Conservation (phyloP, 2,113 vertebrate species). For the Microtus oregoni region DNA sequence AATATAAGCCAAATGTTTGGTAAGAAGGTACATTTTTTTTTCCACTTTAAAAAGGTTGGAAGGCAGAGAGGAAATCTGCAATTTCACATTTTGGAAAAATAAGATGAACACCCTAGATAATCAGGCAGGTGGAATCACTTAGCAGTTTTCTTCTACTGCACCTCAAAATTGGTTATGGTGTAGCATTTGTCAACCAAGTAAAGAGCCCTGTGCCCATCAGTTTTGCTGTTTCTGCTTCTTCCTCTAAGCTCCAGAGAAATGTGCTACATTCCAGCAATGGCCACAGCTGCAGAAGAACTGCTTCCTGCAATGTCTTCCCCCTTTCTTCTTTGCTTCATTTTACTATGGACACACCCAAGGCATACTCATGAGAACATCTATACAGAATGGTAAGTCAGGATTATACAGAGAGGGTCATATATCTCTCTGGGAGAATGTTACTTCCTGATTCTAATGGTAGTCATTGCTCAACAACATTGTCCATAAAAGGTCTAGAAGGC, state of each 20-base stretch:
- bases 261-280: not conserved
- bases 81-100: not conserved
- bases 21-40: not conserved
- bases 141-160: not conserved
- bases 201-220: not conserved
- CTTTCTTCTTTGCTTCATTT: not conserved
- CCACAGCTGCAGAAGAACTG: not conserved
- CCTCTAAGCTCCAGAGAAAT: not conserved
- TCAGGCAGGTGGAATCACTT: not conserved
- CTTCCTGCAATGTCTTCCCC: not conserved
- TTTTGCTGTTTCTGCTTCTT: not conserved
- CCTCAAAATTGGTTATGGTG: not conserved
- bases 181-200: not conserved
- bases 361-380: no score
- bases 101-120: not conserved
- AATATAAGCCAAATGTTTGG: not conserved
- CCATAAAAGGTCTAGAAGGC: not conserved
- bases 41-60: not conserved
- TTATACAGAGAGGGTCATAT: not conserved
- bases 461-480: not conserved
- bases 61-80: not conserved
- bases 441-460: not conserved
- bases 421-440: not conserved
- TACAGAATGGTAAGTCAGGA: not conserved
- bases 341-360: not conserved